Evolutionary conservation across 2,113 vertebrate species (phyloP), one percentile per base, ranked within the genome.

Genomic region (Oenanthe oenanthe): DNA sequence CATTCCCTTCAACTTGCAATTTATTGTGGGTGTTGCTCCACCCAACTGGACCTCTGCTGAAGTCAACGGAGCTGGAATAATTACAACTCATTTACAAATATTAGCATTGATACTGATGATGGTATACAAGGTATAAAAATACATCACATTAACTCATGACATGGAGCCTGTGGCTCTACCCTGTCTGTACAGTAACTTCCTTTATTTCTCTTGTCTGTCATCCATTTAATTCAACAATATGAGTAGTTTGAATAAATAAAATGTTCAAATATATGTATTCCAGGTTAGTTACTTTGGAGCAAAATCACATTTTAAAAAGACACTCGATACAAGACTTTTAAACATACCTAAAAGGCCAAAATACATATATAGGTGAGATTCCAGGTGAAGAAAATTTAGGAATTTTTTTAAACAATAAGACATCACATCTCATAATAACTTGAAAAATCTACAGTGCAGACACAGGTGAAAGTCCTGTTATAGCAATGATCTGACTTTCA

Each of bases 131-230:
- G 21, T 13, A 60, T 42, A 83, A 81, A 66, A 50, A 81, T 53
- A 7, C 13, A 71, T 67, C 63, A 38, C 34, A 73, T 47, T 50
- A 22, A 74, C 51, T 70, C 20, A 81, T 2, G 13, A 60, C 53
- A 65, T 13, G 48, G 22, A 51, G 28, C 12, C 20, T 54, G 48
- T 67, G 43, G n/a, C 38, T 92, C 53, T 92, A 75, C 29, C 63
- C n/a, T 77, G 25, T 47, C 34, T 94, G 22, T 92, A 48, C 50
- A 82, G 43, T 87, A 91, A 89, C 57, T 92, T 93, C 75, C 76
- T 95, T 91, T 38, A 65, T 88, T 91, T 96, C 65, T 94, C 61
- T 96, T 92, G n/a, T 81, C 71, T 95, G 62, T 89, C 61, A 86
- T 68, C n/a, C 57, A 53, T 84, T 92, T 95, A 94, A 92, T 94